Base-by-base conservation (phyloP, 2,888 invertebrate genomes). In the Nebria salina region DNA sequence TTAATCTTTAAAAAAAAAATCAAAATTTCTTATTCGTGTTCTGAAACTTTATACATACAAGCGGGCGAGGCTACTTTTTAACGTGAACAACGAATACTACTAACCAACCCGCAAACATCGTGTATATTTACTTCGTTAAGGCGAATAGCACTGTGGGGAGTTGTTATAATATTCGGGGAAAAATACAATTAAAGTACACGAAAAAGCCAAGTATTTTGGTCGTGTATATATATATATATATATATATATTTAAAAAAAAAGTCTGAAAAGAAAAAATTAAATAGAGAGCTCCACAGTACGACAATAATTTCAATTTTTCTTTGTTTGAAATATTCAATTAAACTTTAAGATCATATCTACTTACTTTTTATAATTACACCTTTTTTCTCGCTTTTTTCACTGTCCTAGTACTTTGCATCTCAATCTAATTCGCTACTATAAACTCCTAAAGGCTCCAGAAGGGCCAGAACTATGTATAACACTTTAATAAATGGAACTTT, bases 61-160 rank as follows among this genome's bases (percentile, higher is more conserved):
- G 54, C 54, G 13, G 13, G 8, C 5, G 34, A 54, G 54, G 4
- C 54, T 8, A 54, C 54, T 34, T 34, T 34, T 34, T 34, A 34
- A 54, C 54, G 11, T 8, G 8, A 54, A 11, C 54, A 8, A 13
- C 54, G 54, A 54, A 54, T 11, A 54, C 54, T 11, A 54, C 54
- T 54, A 54, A 54, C 54, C 54, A 54, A 54, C 54, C 54, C 54
- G 54, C 54, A 54, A 54, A 54, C 54, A 54, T 54, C 13, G 54
- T 54, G 54, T 54, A 54, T 54, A 54, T 54, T 54, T 54, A 54
- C 54, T 54, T 54, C 54, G 54, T 54, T 54, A 54, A 54, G 54
- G 8, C 54, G 54, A 54, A 54, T 54, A 11, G 54, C 54, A 54
- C 54, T 54, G 8, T 13, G 54, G 54, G 54, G 54, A 54, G 54